Conservation (phyloP, 1,140 invertebrate species). For the Dendrolimus kikuchii region DNA sequence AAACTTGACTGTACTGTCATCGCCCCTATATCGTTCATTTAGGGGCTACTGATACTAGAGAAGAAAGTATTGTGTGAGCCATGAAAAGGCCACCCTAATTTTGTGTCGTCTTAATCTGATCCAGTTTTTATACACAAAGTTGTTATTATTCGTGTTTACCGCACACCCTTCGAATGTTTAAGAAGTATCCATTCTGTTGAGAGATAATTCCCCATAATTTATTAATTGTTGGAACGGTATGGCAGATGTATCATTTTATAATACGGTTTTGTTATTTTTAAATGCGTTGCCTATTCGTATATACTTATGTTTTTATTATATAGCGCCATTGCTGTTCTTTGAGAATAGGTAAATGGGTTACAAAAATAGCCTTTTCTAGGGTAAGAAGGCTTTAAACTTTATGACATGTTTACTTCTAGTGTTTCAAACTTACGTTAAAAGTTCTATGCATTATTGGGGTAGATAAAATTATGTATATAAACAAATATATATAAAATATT, state of each 20-base stretch:
- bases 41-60: conserved; percentile 2
- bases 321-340: not conserved
- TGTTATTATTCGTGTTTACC: conserved; percentile 48
- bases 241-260: conserved; percentile 25
- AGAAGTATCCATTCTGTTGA: conserved; percentile 17
- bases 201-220: conserved; percentile 28
- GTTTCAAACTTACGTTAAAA: too few species aligned
- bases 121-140: conserved; percentile 33
- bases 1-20: too few species aligned
- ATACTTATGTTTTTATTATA: not conserved
- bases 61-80: conserved; percentile 10
- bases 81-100: conserved; percentile 26
- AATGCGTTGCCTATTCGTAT: not conserved
- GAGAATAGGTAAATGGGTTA: not conserved
- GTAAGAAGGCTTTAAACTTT: too few species aligned
- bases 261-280: not conserved
- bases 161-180: conserved; percentile 28
- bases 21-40: not conserved
- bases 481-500: too few species aligned
- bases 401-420: too few species aligned
- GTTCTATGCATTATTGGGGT: too few species aligned
- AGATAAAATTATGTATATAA: too few species aligned
- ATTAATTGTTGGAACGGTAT: conserved; percentile 24
- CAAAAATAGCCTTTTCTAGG: too few species aligned
- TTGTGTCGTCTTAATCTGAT: conserved; percentile 37